Evolutionary conservation across 2,888 invertebrate species (phyloP).

Genomic region (Protonemura montana): DNA sequence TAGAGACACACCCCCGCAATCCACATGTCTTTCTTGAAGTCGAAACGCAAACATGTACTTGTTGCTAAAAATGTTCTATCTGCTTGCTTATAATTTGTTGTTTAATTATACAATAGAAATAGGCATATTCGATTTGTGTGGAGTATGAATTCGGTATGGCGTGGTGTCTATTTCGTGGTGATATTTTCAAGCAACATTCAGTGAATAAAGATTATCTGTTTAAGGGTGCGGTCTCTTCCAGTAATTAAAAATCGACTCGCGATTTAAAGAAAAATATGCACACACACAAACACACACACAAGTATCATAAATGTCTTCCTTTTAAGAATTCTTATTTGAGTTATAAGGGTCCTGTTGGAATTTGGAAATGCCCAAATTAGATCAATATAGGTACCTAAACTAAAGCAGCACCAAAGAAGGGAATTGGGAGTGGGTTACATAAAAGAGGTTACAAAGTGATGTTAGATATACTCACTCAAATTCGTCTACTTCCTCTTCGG

Average conservation of each 20-base stretch:
- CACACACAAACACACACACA: neutral
- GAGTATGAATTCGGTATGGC: neutral
- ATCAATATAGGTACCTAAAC: neutral
- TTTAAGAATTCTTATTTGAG: neutral
- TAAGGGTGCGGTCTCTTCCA: neutral
- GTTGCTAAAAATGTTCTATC: neutral
- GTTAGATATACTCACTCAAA: conserved; percentile 29
- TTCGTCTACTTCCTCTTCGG: conserved; percentile 38
- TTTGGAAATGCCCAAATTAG: neutral
- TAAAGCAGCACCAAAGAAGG: neutral
- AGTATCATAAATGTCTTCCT: neutral
- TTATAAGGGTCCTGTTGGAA: neutral
- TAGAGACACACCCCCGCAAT: neutral
- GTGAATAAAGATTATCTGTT: neutral
- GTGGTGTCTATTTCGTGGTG: neutral
- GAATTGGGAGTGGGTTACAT: neutral
- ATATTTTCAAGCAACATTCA: neutral
- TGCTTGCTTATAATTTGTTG: no score
- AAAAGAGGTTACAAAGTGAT: neutral
- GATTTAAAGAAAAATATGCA: neutral
- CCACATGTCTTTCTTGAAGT: neutral
- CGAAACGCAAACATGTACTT: neutral
- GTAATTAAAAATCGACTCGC: neutral
- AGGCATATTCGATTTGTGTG: no score
- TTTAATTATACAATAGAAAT: no score